These are phyloP conservation scores for Bibio marci DNA, from an alignment of 2,888 invertebrate species.

Conservation along the genomic window DNA sequence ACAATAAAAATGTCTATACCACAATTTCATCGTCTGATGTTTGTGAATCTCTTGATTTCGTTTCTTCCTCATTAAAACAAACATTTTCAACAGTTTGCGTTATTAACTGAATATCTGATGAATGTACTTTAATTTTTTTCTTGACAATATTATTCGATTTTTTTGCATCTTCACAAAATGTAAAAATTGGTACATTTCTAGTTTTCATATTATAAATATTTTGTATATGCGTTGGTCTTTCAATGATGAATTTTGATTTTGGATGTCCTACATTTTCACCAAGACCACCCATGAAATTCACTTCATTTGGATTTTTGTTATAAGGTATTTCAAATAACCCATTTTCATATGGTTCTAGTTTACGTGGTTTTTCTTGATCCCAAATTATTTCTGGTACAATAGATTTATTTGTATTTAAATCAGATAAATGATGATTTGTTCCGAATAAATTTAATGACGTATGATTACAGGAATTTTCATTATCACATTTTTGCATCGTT, in stretches of 20 bases:
- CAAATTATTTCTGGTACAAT: no score
- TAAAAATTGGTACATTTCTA: constrained; percentile 9
- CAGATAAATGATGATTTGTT: no score
- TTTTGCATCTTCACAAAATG: constrained; percentile 4
- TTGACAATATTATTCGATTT: background rate
- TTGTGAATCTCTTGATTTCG: constrained; percentile 11
- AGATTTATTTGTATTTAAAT: no score
- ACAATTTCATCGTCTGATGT: no score
- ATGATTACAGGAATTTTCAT: no score
- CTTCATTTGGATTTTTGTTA: constrained; percentile 6
- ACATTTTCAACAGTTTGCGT: constrained; percentile 17
- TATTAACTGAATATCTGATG: background rate
- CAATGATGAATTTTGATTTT: constrained; percentile 4
- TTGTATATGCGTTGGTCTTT: constrained; percentile 5
- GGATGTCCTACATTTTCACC: constrained; percentile 5
- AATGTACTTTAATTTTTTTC: background rate
- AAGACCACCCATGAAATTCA: constrained; percentile 7
- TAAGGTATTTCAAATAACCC: background rate
- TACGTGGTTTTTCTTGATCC: constrained; percentile 2
- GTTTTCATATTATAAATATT: constrained; percentile 7
- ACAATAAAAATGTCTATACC: no score
- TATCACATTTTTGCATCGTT: no score
- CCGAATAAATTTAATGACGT: no score
- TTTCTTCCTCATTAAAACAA: constrained; percentile 20
- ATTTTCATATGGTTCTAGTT: constrained; percentile 1